phyloP scores from a whole-genome alignment of 2,797 vertebrate species.

The Otolemur crassicaudatus region DNA sequence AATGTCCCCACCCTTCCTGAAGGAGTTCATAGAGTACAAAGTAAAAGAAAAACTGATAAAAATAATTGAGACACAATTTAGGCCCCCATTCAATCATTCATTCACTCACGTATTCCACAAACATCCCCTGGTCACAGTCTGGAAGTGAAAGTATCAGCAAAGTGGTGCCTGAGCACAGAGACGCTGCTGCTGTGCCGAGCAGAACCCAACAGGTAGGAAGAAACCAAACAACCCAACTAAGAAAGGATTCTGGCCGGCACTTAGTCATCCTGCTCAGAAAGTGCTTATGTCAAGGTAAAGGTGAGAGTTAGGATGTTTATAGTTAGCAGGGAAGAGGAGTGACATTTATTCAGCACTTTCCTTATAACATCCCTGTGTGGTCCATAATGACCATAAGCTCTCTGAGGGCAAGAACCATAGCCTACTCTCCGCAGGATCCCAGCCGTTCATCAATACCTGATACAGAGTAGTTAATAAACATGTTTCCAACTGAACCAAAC shows the following conservation, averaged over 20 bases:
- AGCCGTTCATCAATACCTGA: not conserved
- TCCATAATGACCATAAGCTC: not conserved
- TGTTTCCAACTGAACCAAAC: not conserved
- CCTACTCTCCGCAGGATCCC: too few relatives aligned
- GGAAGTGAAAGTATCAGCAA: not conserved
- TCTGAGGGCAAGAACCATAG: not conserved
- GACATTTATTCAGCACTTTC: not conserved
- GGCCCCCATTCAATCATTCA: not conserved
- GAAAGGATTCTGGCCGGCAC: not conserved
- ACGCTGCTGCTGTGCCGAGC: not conserved
- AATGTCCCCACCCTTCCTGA: not conserved
- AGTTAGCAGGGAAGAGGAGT: not conserved
- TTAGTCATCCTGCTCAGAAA: not conserved
- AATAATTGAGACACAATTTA: not conserved
- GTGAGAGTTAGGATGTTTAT: not conserved
- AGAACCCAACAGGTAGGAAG: not conserved
- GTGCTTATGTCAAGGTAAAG: not conserved
- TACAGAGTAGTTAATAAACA: not conserved
- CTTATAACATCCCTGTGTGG: not conserved
- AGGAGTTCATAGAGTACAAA: not conserved
- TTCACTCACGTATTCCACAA: not conserved
- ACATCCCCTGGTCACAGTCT: not conserved
- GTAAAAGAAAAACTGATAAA: not conserved
- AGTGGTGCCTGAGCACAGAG: not conserved
- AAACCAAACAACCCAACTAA: not conserved